Evolutionary conservation across 2,113 vertebrate genomes (phyloP).

Genomic region (Scartelaos histophorus): DNA sequence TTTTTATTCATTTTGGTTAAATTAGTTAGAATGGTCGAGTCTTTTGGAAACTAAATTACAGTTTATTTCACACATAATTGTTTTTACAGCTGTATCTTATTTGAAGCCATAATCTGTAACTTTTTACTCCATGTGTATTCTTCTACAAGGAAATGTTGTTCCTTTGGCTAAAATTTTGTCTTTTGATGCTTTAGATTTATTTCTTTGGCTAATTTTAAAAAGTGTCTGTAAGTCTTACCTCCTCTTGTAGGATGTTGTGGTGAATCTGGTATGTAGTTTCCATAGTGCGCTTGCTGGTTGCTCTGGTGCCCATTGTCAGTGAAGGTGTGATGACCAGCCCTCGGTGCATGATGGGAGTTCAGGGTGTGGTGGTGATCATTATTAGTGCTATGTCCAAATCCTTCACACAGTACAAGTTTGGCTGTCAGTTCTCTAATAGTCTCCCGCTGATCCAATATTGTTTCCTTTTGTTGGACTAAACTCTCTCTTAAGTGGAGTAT

Average conservation of each 20-base stretch:
- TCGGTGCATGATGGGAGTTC: constrained; percentile 36
- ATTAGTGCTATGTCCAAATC: constrained; percentile 57
- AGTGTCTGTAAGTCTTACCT: constrained; percentile 1
- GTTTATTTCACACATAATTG: too few relatives aligned
- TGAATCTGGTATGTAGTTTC: constrained; percentile 62
- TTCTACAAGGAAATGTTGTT: too few relatives aligned
- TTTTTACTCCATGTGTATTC: too few relatives aligned
- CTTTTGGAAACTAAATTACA: too few relatives aligned
- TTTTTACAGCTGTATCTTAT: too few relatives aligned
- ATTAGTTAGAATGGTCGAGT: too few relatives aligned
- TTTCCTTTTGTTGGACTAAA: constrained; percentile 83
- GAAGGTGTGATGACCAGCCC: constrained; percentile 29
- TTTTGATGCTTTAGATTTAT: too few relatives aligned
- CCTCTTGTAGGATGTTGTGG: constrained; percentile 42
- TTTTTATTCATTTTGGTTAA: too few relatives aligned
- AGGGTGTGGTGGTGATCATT: constrained; percentile 46
- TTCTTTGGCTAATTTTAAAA: too few relatives aligned
- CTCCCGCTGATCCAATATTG: constrained; percentile 82
- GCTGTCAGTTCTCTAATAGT: constrained; percentile 81
- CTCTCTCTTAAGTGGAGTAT: constrained; percentile 82
- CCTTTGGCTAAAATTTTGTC: too few relatives aligned
- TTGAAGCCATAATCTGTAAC: too few relatives aligned
- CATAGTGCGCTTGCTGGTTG: constrained; percentile 59
- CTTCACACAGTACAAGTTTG: constrained; percentile 80
- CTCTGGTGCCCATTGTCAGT: constrained; percentile 47